Percentiles rank a stretch among this genome's conserved stretches.
These are phyloP conservation scores for Stegostoma tigrinum DNA, from an alignment of 2,113 vertebrate species.

Conservation along the genomic window DNA sequence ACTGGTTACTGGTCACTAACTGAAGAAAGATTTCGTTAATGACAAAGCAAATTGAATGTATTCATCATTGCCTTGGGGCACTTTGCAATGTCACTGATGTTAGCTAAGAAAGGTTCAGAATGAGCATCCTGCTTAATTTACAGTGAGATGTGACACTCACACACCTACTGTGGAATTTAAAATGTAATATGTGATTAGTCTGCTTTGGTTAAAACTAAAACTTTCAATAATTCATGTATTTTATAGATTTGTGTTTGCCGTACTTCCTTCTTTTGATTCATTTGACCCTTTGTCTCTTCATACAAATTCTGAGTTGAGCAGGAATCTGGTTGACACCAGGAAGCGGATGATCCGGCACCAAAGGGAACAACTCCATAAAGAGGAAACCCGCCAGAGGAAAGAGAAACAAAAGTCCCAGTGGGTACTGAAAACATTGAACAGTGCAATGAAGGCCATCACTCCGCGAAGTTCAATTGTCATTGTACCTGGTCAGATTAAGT, in stretches of 20 bases:
- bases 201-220: not conserved
- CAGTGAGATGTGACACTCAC: not conserved
- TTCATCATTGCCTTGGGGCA: not conserved
- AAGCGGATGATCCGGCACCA: slow-evolving; percentile 72
- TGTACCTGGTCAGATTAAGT: slow-evolving; percentile 49
- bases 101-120: not conserved
- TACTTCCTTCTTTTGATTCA: not conserved
- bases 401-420: slow-evolving; percentile 67
- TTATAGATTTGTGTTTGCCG: not conserved
- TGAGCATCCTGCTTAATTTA: not conserved
- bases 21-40: not conserved
- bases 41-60: not conserved
- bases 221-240: not conserved
- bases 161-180: not conserved
- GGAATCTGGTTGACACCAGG: slow-evolving; percentile 66
- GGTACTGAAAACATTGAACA: slow-evolving; percentile 69
- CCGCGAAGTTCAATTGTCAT: slow-evolving; percentile 62
- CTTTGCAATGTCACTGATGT: not conserved
- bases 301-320: slow-evolving; percentile 41
- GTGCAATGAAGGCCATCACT: slow-evolving; percentile 60
- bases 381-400: slow-evolving; percentile 67
- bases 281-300: not conserved
- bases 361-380: slow-evolving; percentile 57
- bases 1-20: no score
- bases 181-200: not conserved